Base-by-base conservation (phyloP, 2,888 invertebrate species). In the Drosophila mimetica region DNA sequence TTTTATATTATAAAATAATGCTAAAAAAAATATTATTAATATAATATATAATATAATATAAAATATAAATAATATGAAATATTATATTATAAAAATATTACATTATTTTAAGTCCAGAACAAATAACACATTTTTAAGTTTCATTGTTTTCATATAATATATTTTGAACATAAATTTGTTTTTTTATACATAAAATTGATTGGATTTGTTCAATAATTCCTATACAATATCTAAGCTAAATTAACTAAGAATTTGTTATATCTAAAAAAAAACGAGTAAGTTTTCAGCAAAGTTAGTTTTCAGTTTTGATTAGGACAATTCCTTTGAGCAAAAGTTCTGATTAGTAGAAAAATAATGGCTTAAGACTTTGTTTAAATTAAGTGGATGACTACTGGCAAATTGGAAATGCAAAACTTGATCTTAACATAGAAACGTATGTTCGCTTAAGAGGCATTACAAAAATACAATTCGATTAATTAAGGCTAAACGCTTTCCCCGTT, bases 381-480 rank as follows among this genome's bases (percentile, higher is more conserved):
- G 7, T 32, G 65, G 65, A 66, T 53, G 64, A 64, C 64, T 64
- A 65, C 66, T 52, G 64, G 52, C 66, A 65, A 67, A 47, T 32
- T 9, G 47, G 13, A 69, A 69, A 69, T 69, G 70, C 66, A 69
- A 42, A 20, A 18, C 22, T 52, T 44, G 18, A 36, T 4, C 50
- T n/a, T 65, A 64, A 36, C 20, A 14, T 50, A 61, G 9, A 20
- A 11, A 30, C 30, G 20, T 53, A 53, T n/a, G n/a, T n/a, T n/a
- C 53, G 7, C 18, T 20, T 53, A 54, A 11, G 47, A 50, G 60
- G 61, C 60, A 22, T 60, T 70, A 71, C 71, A 71, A 71, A 70
- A 71, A 63, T 66, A 66, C 57, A 57, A 69, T 69, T 66, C 47
- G 39, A 55, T 64, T 64, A 72, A 63, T 59, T 61, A 71, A 63